A percentile compares a stretch with the other conserved stretches of the same genome.
These are phyloP conservation scores for Semnornis frantzii DNA, from an alignment of 2,113 vertebrate species.

Conservation along the genomic window DNA sequence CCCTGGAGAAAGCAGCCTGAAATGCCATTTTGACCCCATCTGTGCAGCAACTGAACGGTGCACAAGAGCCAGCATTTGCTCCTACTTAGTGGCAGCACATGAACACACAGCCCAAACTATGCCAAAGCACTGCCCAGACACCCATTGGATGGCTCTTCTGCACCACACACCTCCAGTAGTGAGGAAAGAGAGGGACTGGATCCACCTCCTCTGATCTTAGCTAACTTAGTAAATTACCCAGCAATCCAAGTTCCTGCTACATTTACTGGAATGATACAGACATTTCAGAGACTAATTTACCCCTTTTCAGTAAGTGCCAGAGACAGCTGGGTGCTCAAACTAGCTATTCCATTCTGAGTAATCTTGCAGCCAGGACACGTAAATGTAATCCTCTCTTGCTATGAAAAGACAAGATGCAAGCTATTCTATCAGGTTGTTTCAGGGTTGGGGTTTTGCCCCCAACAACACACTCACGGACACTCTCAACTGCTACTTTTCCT, in stretches of 20 bases:
- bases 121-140: background rate
- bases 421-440: background rate
- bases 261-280: background rate
- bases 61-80: rapidly evolving
- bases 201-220: background rate
- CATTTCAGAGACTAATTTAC: background rate
- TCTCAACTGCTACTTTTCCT: background rate
- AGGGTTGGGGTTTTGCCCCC: background rate
- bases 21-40: background rate
- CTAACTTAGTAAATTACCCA: background rate
- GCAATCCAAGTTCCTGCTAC: background rate
- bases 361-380: background rate
- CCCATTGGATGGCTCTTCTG: rapidly evolving
- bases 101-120: background rate
- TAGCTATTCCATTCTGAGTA: background rate
- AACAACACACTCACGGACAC: background rate
- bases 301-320: background rate
- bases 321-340: background rate
- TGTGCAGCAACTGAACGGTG: background rate
- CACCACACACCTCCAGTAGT: rapidly evolving
- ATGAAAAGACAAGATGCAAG: background rate
- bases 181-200: background rate
- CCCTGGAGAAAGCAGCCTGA: background rate
- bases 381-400: background rate
- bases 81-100: background rate